Conservation (phyloP, 2,113 vertebrate species). For the Cephalopholis sonnerati region DNA sequence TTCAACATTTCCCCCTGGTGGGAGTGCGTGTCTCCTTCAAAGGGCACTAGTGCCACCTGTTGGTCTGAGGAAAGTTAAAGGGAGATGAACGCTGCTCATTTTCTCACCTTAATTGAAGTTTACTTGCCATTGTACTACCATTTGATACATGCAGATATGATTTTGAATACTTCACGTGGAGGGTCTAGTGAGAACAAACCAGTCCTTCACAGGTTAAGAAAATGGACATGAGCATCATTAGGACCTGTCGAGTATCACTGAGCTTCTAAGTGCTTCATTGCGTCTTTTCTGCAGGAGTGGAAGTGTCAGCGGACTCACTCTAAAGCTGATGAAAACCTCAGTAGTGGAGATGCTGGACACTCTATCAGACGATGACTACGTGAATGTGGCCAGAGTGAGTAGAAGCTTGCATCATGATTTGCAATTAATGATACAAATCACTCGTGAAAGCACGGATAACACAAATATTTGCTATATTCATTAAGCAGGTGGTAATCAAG, state of each 20-base stretch:
- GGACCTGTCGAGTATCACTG: background rate
- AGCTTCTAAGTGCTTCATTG: background rate
- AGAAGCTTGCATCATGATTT: background rate
- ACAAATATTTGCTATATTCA: slow-evolving; percentile 52
- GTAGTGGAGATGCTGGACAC: slow-evolving; percentile 96
- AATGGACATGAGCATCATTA: background rate
- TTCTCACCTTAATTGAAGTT: slow-evolving; percentile 9
- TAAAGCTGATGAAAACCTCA: slow-evolving; percentile 97
- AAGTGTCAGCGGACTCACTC: slow-evolving; percentile 91
- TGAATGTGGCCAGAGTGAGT: slow-evolving; percentile 88
- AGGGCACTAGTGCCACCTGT: slow-evolving; percentile 85
- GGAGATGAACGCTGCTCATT: slow-evolving; percentile 13
- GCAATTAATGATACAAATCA: slow-evolving; percentile 16
- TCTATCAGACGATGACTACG: slow-evolving; percentile 94
- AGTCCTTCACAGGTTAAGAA: background rate
- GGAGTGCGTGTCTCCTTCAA: slow-evolving; percentile 41
- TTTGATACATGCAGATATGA: background rate
- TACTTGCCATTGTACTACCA: background rate
- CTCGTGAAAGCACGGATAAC: slow-evolving; percentile 13
- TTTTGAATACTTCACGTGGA: background rate
- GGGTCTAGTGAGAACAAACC: background rate
- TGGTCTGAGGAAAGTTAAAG: slow-evolving; percentile 61
- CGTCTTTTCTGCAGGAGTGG: slow-evolving; percentile 72
- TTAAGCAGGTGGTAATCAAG: slow-evolving; percentile 56
- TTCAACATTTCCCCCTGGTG: background rate